Evolutionary conservation across 1,140 invertebrate species (phyloP).

Genomic region (Bradysia coprophila): DNA sequence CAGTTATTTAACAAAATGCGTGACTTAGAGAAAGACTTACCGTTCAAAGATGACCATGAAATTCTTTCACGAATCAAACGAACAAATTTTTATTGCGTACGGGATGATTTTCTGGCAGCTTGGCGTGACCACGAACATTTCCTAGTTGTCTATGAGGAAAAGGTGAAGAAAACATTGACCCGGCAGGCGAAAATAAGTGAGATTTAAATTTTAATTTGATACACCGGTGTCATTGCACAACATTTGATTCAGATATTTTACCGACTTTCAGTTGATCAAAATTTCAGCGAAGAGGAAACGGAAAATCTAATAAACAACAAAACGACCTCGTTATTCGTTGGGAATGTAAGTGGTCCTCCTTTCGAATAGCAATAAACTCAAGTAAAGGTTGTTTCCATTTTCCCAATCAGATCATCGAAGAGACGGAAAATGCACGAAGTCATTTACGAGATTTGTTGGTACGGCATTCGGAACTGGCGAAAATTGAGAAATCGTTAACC

Average conservation of each 20-base stretch:
- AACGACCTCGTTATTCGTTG: constrained; percentile 20
- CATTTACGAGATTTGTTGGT: constrained; percentile 19
- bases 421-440: constrained; percentile 19
- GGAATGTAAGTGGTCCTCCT: constrained; percentile 14
- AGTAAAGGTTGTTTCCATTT: background rate
- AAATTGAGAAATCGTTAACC: constrained; percentile 20
- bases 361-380: background rate
- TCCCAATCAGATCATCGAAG: constrained; percentile 14
- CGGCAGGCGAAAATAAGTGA: constrained; percentile 20
- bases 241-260: background rate
- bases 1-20: constrained; percentile 9
- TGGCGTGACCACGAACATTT: constrained; percentile 22
- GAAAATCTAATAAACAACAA: constrained; percentile 20
- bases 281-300: constrained; percentile 20
- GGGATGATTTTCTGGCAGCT: constrained; percentile 18
- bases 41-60: constrained; percentile 16
- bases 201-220: too few species aligned
- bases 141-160: constrained; percentile 15
- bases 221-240: background rate
- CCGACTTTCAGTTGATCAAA: constrained; percentile 13
- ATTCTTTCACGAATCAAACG: constrained; percentile 20
- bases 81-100: constrained; percentile 18
- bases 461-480: constrained; percentile 18
- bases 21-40: constrained; percentile 18
- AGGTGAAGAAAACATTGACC: constrained; percentile 18